phyloP scores from a whole-genome alignment of 2,113 vertebrate genomes.

The Glaucidium brasilianum region DNA sequence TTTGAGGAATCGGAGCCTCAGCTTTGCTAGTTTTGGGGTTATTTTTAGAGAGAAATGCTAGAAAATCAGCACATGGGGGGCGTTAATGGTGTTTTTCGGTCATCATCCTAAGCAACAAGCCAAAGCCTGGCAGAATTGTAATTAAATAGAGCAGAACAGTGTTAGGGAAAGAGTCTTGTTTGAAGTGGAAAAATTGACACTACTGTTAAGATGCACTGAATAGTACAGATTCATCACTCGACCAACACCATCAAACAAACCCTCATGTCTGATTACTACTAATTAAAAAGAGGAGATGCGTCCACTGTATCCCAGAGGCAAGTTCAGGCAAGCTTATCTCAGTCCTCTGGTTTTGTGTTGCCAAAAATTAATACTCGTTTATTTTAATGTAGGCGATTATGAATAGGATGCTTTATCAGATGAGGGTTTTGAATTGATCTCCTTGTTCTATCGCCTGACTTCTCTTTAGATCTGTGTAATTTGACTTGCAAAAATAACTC shows the following conservation, averaged over 20 bases:
- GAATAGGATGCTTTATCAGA: conserved; percentile 55
- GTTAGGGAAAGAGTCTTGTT: conserved; percentile 55
- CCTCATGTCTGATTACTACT: conserved; percentile 69
- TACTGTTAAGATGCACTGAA: conserved; percentile 62
- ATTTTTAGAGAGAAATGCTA: conserved; percentile 56
- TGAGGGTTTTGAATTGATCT: conserved; percentile 59
- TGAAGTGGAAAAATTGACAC: conserved; percentile 77
- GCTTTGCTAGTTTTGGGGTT: conserved; percentile 53
- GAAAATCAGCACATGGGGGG: conserved; percentile 2
- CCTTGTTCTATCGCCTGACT: conserved; percentile 23
- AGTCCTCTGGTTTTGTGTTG: conserved; percentile 56
- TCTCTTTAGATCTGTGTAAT: conserved; percentile 44
- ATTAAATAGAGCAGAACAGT: conserved; percentile 76
- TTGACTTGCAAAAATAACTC: conserved; percentile 54
- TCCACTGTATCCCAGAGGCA: conserved; percentile 68
- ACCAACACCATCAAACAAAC: conserved; percentile 63
- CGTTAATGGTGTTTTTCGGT: conserved; percentile 48
- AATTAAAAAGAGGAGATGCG: conserved; percentile 77
- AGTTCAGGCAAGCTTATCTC: conserved; percentile 71
- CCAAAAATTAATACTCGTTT: conserved; percentile 67
- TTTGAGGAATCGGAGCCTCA: conserved; percentile 43
- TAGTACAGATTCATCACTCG: conserved; percentile 62
- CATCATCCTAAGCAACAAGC: conserved; percentile 45
- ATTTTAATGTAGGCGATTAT: conserved; percentile 58
- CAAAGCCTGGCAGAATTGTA: conserved; percentile 69